Conservation (phyloP, 1,140 invertebrate species). For the Ephestia elutella region DNA sequence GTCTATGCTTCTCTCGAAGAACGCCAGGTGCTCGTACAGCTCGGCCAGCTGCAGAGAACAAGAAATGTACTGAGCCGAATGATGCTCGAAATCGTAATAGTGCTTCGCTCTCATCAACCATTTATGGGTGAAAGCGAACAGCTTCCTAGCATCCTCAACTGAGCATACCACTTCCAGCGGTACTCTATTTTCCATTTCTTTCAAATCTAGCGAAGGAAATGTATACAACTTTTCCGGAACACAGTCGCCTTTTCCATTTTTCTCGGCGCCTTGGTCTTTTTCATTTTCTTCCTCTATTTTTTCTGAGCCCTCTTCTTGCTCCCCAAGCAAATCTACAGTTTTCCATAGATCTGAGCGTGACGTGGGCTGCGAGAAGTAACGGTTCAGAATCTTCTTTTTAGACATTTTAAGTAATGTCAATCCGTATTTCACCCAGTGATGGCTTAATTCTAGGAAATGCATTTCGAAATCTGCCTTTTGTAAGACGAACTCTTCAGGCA, state of each 20-base stretch:
- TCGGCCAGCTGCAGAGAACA: slow-evolving; percentile 81
- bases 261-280: slow-evolving; percentile 45
- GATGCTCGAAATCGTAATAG: slow-evolving; percentile 81
- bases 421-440: slow-evolving; percentile 80
- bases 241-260: slow-evolving; percentile 43
- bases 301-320: slow-evolving; percentile 24
- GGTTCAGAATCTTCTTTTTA: slow-evolving; percentile 59
- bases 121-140: slow-evolving; percentile 79
- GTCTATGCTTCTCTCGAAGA: slow-evolving; percentile 81
- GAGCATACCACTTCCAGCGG: slow-evolving; percentile 37
- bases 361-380: slow-evolving; percentile 51
- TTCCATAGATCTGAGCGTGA: slow-evolving; percentile 49
- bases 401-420: slow-evolving; percentile 76
- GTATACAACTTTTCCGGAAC: slow-evolving; percentile 37
- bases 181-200: slow-evolving; percentile 46
- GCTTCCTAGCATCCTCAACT: slow-evolving; percentile 73
- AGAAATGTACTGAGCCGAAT: slow-evolving; percentile 81
- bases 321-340: slow-evolving; percentile 40
- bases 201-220: slow-evolving; percentile 53
- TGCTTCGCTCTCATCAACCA: slow-evolving; percentile 79
- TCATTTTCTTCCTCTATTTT: slow-evolving; percentile 42
- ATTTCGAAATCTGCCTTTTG: slow-evolving; percentile 72
- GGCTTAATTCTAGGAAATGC: slow-evolving; percentile 76
- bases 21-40: slow-evolving; percentile 79
- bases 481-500: slow-evolving; percentile 52